These are phyloP conservation scores for Chinchilla lanigera DNA, from an alignment of 2,113 vertebrate genomes.

Conservation along the genomic window DNA sequence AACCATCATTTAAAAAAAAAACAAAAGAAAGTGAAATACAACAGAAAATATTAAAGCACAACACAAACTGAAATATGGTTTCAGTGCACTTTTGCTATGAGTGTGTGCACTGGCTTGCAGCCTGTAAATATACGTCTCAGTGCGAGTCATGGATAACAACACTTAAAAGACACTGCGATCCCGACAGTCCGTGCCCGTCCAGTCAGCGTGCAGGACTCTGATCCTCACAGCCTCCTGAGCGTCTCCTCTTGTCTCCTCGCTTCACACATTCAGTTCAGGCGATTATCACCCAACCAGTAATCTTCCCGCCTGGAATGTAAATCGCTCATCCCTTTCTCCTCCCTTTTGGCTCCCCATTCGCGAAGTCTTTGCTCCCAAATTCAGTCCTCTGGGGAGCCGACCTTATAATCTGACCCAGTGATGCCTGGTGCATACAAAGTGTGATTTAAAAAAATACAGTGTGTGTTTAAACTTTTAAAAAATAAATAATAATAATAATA, in stretches of 20 bases:
- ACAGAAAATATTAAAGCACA: not conserved
- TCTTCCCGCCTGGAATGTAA: not conserved
- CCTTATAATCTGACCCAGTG: not conserved
- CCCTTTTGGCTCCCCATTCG: not conserved
- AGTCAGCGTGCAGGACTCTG: fast-evolving
- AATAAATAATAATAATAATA: too few relatives aligned
- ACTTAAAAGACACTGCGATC: not conserved
- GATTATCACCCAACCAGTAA: not conserved
- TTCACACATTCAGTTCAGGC: not conserved
- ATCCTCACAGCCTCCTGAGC: not conserved
- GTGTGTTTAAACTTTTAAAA: not conserved
- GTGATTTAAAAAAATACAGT: not conserved
- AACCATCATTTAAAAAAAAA: not conserved
- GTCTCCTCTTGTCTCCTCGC: too few relatives aligned
- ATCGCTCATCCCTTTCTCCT: not conserved
- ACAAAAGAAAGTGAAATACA: not conserved
- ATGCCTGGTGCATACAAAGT: not conserved
- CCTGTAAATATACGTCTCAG: not conserved
- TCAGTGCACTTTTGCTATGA: not conserved
- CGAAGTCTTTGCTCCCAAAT: not conserved
- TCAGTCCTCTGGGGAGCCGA: not conserved
- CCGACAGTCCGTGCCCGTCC: not conserved
- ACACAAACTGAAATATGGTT: not conserved
- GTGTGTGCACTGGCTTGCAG: not conserved
- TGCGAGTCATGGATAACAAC: not conserved